These are phyloP conservation scores for Muraenolepis orangiensis DNA, from an alignment of 2,797 vertebrate species.

Conservation along the genomic window DNA sequence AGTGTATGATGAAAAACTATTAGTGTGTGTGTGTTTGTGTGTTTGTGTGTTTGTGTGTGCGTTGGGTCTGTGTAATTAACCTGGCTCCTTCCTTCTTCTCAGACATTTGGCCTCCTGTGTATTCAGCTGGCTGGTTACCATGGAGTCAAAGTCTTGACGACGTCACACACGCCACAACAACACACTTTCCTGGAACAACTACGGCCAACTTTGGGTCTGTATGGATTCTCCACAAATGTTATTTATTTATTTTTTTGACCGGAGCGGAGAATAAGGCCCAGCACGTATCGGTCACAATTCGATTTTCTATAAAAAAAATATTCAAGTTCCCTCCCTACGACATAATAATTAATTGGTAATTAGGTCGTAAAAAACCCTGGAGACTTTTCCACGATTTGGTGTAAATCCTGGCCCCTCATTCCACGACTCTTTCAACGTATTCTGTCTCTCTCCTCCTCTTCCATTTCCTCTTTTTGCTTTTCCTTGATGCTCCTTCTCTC, in stretches of 20 bases:
- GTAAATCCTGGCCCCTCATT: not conserved
- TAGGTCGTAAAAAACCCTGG: not conserved
- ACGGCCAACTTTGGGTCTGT: conserved; percentile 78
- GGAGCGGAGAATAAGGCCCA: not conserved
- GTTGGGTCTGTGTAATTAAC: not conserved
- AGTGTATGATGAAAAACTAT: conserved; percentile 74
- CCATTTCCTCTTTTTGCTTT: not conserved
- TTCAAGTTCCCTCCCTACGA: not conserved
- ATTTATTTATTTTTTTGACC: not conserved
- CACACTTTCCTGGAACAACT: conserved; percentile 86
- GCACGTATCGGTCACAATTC: not conserved
- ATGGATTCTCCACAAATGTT: not conserved
- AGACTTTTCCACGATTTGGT: not conserved
- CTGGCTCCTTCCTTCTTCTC: not conserved
- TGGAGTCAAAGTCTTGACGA: conserved; percentile 87
- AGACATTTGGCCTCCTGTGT: conserved; percentile 86
- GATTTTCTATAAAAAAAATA: not conserved
- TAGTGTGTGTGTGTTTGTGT: not conserved
- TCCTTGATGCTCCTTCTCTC: not conserved
- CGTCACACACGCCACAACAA: conserved; percentile 78
- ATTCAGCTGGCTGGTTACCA: conserved; percentile 90
- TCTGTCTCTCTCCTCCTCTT: conserved; percentile 6
- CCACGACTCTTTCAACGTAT: not conserved
- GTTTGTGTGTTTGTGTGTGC: conserved; percentile 4
- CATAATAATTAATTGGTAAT: too few relatives aligned